phyloP scores from a whole-genome alignment of 2,888 invertebrate genomes.

The Orchesella flavescens region DNA sequence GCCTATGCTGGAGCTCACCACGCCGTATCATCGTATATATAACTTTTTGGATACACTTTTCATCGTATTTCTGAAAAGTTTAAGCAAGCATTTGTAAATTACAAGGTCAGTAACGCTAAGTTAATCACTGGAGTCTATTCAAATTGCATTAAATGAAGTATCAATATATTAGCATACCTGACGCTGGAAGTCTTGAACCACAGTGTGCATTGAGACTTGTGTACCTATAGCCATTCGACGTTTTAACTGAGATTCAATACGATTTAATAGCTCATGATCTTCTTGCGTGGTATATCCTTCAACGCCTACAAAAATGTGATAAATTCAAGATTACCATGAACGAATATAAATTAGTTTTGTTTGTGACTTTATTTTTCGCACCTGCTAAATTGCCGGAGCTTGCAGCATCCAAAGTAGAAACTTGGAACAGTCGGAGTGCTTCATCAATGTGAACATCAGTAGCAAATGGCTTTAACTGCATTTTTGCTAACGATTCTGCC shows the following conservation, averaged over 20 bases:
- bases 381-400: constrained; percentile 92
- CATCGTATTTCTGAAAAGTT: constrained; percentile 85
- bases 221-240: constrained; percentile 95
- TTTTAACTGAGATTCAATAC: constrained; percentile 95
- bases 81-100: too few species aligned
- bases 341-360: too few species aligned
- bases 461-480: constrained; percentile 94
- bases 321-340: too few species aligned
- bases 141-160: not conserved
- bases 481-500: constrained; percentile 97
- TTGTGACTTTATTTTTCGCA: too few species aligned
- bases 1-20: constrained; percentile 95
- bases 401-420: constrained; percentile 97
- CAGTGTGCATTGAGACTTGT: constrained; percentile 94
- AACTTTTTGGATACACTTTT: constrained; percentile 90
- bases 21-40: constrained; percentile 94
- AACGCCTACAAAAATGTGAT: constrained; percentile 79
- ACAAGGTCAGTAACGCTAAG: too few species aligned
- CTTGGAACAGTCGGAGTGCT: constrained; percentile 95
- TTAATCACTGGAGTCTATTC: too few species aligned
- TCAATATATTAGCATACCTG: constrained; percentile 74
- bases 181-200: constrained; percentile 85
- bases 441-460: constrained; percentile 94
- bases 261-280: constrained; percentile 90
- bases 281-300: constrained; percentile 97